phyloP scores from a whole-genome alignment of 2,888 invertebrate genomes.

The Conomelus anceps region DNA sequence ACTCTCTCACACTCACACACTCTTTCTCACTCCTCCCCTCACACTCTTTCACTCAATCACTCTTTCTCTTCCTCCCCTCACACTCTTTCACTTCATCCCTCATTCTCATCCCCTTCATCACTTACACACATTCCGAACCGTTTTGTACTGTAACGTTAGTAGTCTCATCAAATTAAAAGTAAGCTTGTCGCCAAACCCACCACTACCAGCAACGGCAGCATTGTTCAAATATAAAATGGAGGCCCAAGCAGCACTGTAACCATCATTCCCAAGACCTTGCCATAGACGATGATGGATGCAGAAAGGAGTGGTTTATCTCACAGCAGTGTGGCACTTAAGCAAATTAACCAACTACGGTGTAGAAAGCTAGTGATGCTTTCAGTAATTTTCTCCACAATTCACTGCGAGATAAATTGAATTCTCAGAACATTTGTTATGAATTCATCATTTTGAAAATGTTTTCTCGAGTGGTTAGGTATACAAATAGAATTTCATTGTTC shows the following conservation, averaged over 20 bases:
- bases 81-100: background rate
- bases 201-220: too few species aligned
- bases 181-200: background rate
- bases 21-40: background rate
- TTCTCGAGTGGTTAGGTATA: too few species aligned
- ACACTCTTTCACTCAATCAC: background rate
- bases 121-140: background rate
- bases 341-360: background rate
- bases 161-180: too few species aligned
- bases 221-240: background rate
- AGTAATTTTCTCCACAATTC: background rate
- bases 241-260: background rate
- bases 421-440: too few species aligned
- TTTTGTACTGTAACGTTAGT: background rate
- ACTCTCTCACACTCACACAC: background rate
- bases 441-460: too few species aligned
- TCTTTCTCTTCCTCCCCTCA: background rate
- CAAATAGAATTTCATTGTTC: too few species aligned
- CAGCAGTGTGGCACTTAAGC: background rate
- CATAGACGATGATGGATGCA: background rate
- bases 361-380: background rate
- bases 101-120: background rate
- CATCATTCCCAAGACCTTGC: background rate
- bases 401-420: too few species aligned
- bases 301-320: background rate